Base-by-base conservation (phyloP, 2,797 vertebrate genomes). In the Gymnothorax reevesii region DNA sequence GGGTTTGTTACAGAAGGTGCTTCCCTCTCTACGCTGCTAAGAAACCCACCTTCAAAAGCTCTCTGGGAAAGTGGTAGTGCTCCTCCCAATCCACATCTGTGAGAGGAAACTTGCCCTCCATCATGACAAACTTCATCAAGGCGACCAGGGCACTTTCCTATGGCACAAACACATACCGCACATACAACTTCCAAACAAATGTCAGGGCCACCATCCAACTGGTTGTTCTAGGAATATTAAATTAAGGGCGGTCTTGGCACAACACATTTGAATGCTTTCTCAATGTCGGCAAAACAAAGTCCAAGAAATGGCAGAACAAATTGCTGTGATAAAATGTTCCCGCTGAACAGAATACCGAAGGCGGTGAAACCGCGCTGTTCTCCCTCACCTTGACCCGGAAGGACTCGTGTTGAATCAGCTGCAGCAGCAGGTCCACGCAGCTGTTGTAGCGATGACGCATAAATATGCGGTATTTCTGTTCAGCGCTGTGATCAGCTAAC, bases 381-480 rank as follows among this genome's bases (percentile, higher is more conserved):
- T 10, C 0, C 77, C 96, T 94, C 57, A 99, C 99, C 95, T 96
- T 96, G 82, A 99, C 93, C 55, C 84, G 91, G 82, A 96, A 95
- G 1, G 91, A 89, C 0, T 93, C 90, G 10, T 97, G 96, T 0
- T 85, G 87, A 87, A 99, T 92, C 84, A 97, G 96, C 60, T 98
- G 97, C 0, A 93, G 92, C 77, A 99, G 89, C 54, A 94, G 90
- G 77, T 90, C 92, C 88, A 97, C 93, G 64, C 97, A 98, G 87
- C 95, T 96, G 54, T 92, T 93, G 91, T 99, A 99, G 0, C 98
- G 96, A 86, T 99, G 96, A 62, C 98, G 93, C 95, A 99, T 97
- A 95, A 98, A 99, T 0, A 98, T 92, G 64, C 84, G 93, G 89
- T 98, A 99, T 85, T 98, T 99, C 0, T 96, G 94, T 6, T 95